Evolutionary conservation across 2,888 invertebrate species (phyloP), one percentile per base, ranked within the genome.

Genomic region (Malthinus seriepunctatus): DNA sequence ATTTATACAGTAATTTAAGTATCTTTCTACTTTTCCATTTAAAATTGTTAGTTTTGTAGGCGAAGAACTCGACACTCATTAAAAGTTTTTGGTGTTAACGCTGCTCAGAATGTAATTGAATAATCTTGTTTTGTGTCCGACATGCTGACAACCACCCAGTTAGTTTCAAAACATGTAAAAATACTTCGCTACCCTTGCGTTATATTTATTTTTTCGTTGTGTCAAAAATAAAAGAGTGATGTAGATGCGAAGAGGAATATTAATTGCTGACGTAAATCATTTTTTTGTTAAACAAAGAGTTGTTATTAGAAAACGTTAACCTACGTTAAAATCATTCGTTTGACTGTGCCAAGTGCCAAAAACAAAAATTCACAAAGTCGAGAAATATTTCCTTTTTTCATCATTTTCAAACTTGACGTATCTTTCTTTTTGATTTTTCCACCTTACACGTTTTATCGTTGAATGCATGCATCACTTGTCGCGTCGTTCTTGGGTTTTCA

Each of bases 111-210:
- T 56, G 34, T 56, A 56, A 56, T 56, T 56, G 56, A 56, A 56
- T 56, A 56, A 56, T 51, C 56, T 51, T 56, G 56, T 56, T 56
- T 35, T 48, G 48, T 54, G 54, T 54, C 54, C 39, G 51, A 56
- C 56, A 46, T 51, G 56, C 51, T 56, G 46, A 51, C 56, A 56
- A 46, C 45, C 51, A 38, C 51, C 45, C 51, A 45, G 46, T 23
- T 38, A 38, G 34, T 46, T 44, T 5, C 39, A 51, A 51, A 51
- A 56, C 56, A 56, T 56, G 51, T 38, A 51, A 56, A 56, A 56
- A 51, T 51, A 23, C 51, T 42, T 23, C 23, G 39, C 15, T 42
- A 42, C 39, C 15, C 39, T 42, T 15, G 39, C 12, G 14, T 42
- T 42, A 11, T 42, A 15, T 14, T 42, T 15, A 38, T 23, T 42